These are phyloP conservation scores for Sturnira hondurensis DNA, from an alignment of 2,113 vertebrate species.

Conservation along the genomic window DNA sequence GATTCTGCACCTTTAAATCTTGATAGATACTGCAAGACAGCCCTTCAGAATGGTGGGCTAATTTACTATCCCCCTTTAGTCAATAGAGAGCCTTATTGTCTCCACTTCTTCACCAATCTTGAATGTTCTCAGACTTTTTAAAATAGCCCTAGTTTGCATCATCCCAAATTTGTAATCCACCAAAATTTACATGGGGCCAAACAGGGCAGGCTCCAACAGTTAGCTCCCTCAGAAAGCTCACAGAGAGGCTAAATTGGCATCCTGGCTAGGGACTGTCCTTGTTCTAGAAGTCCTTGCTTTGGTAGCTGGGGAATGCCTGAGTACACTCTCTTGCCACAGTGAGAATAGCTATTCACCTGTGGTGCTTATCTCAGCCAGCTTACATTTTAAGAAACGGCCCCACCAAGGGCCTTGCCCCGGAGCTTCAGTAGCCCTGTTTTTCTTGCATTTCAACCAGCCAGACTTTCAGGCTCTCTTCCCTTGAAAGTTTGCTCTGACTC, in stretches of 20 bases:
- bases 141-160: background rate
- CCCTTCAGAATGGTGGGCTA: background rate
- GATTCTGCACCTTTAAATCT: background rate
- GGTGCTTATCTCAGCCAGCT: background rate
- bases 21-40: too few relatives aligned
- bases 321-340: background rate
- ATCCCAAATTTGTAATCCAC: background rate
- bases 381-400: conserved; percentile 36
- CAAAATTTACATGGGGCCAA: background rate
- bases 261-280: background rate
- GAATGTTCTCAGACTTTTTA: background rate
- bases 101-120: background rate
- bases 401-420: background rate
- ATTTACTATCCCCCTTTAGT: background rate
- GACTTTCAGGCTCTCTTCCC: background rate
- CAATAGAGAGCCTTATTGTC: background rate
- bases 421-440: background rate
- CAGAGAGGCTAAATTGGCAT: background rate
- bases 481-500: background rate
- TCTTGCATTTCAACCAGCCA: background rate
- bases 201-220: background rate
- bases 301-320: background rate
- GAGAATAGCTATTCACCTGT: conserved; percentile 5
- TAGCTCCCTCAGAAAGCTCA: background rate
- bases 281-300: background rate